Conservation (phyloP, 2,113 vertebrate genomes). For the Vulpes vulpes region DNA sequence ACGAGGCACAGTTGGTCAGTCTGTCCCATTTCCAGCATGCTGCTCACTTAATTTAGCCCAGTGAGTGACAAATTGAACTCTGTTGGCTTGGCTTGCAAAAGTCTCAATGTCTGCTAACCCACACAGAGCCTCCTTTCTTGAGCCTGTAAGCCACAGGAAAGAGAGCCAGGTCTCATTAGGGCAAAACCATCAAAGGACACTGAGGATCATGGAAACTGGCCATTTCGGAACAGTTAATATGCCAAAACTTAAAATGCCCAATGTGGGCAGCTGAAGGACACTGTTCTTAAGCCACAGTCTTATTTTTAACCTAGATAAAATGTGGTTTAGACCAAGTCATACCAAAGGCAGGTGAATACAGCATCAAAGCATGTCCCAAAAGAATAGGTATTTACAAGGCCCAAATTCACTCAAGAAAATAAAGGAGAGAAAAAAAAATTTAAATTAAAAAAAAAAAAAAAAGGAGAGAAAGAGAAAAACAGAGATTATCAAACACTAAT, state of each 20-base stretch:
- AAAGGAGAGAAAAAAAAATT: slow-evolving; percentile 38
- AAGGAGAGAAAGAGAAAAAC: neutral
- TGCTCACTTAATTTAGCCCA: slow-evolving; percentile 77
- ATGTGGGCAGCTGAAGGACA: slow-evolving; percentile 31
- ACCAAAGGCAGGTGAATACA: slow-evolving; percentile 50
- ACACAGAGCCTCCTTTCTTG: slow-evolving; percentile 76
- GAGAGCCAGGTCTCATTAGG: slow-evolving; percentile 72
- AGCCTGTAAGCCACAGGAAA: slow-evolving; percentile 53
- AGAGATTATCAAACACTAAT: slow-evolving; percentile 7
- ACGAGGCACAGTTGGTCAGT: neutral
- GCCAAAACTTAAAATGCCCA: slow-evolving; percentile 52
- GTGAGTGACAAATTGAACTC: slow-evolving; percentile 71
- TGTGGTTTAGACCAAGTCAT: slow-evolving; percentile 38
- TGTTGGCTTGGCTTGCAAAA: slow-evolving; percentile 32
- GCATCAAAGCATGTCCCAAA: neutral
- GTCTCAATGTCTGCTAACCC: slow-evolving; percentile 34
- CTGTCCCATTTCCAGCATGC: slow-evolving; percentile 53
- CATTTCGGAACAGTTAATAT: slow-evolving; percentile 40
- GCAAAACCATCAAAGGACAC: slow-evolving; percentile 65
- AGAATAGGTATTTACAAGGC: slow-evolving; percentile 9
- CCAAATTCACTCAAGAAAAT: neutral
- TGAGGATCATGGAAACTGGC: slow-evolving; percentile 66
- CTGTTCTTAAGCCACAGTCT: slow-evolving; percentile 7
- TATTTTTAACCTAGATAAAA: slow-evolving; percentile 61
- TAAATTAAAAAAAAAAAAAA: too few relatives aligned